Base-by-base conservation (phyloP, 1,140 invertebrate genomes). In the Cardiocondyla obscurior region DNA sequence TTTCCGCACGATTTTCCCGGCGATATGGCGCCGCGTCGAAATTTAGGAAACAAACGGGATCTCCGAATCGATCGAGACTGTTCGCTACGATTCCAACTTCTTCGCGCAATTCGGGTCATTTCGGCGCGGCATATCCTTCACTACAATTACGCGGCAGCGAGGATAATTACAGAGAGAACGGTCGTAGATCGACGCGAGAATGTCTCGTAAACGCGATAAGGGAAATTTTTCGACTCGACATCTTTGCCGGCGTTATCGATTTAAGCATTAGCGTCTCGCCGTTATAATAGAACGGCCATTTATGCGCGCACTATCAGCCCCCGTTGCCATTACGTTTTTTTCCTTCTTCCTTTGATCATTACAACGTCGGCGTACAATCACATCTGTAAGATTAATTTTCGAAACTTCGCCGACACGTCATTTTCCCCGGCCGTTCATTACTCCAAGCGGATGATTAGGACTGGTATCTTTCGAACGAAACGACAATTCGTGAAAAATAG, bases 1-100 rank as follows among this genome's bases (percentile, higher is more conserved):
- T 88, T 91, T 90, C 89, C 85, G 86, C 89, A 57, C 85, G 88
- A 90, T 90, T 91, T 89, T 91, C 81, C 64, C 81, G n/a, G 39
- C 69, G 83, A 82, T 86, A 87, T 83, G 67, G 67, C 70, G 64
- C 57, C 36, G 77, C 51, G 28, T 49, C n/a, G 77, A 73, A 58
- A 72, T 81, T 57, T 58, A 62, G 51, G 33, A 46, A 58, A 81
- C 28, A 72, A 81, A 73, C 53, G 77, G 46, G 25, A 58, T 57
- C 19, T 39, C 16, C 14, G 33, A 81, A 60, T 81, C 55, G 65
- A 73, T 58, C 53, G 55, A 30, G 49, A 39, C n/a, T 8, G 28
- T 73, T 53, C 39, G 25, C 44, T 44, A 57, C 42, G 33, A 22
- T 67, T 12, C 33, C n/a, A n/a, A 12, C 1, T 42, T 62, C 73